Conservation (phyloP, 2,888 invertebrate species). For the Epicampocera succincta region DNA sequence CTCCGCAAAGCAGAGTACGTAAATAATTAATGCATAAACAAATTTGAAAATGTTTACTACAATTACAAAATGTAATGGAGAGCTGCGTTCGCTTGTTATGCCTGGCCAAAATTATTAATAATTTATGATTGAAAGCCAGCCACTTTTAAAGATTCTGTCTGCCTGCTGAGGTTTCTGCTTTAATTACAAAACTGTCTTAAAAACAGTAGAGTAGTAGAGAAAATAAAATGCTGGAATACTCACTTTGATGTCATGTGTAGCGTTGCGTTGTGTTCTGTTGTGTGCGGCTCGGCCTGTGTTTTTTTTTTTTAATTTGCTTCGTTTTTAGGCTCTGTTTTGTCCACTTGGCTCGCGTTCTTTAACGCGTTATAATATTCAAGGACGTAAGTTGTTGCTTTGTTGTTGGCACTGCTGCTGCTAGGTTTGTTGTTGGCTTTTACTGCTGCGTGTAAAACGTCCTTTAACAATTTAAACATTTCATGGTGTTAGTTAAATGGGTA, state of each 20-base stretch:
- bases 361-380: slow-evolving; percentile 18
- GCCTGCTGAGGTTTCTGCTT: too few relatives aligned
- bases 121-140: too few relatives aligned
- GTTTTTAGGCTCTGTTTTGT: slow-evolving; percentile 39
- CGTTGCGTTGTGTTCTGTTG: neutral
- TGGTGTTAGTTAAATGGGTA: slow-evolving; percentile 31
- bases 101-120: too few relatives aligned
- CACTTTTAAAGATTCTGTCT: too few relatives aligned
- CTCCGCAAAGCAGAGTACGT: too few relatives aligned
- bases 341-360: slow-evolving; percentile 35
- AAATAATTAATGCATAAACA: too few relatives aligned
- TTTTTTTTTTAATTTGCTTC: slow-evolving; percentile 3
- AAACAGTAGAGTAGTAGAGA: neutral
- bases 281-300: slow-evolving; percentile 10
- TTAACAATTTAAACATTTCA: slow-evolving; percentile 1
- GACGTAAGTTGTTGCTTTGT: neutral
- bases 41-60: too few relatives aligned
- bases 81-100: too few relatives aligned
- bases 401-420: neutral
- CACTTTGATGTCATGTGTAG: slow-evolving; percentile 39
- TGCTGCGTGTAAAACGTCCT: slow-evolving; percentile 6
- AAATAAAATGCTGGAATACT: slow-evolving; percentile 34
- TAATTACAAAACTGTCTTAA: neutral
- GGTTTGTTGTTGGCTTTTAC: neutral
- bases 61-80: too few relatives aligned